Percentiles rank a stretch among this genome's conserved stretches.
These are phyloP conservation scores for Nomada ferruginata DNA, from an alignment of 2,888 invertebrate species.

Conservation along the genomic window DNA sequence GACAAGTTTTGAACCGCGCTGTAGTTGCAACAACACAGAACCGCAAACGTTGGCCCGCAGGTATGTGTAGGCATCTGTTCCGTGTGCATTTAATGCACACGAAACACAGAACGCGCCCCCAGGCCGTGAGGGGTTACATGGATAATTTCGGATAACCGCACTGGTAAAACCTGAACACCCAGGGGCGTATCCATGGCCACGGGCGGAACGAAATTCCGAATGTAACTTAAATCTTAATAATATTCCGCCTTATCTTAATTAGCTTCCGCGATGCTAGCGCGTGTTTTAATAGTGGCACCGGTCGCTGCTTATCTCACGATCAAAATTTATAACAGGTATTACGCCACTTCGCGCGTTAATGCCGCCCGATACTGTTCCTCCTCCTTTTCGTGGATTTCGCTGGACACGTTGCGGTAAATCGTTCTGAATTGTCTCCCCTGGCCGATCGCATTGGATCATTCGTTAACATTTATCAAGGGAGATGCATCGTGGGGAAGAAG, in stretches of 20 bases:
- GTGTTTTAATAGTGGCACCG: constrained; percentile 43
- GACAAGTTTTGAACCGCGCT: constrained; percentile 25
- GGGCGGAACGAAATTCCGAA: constrained; percentile 52
- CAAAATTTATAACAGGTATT: constrained; percentile 45
- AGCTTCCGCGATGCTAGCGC: constrained; percentile 18
- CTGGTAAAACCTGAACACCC: constrained; percentile 65
- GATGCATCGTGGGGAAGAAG: neutral
- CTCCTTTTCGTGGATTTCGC: neutral
- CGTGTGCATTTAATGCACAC: constrained; percentile 44
- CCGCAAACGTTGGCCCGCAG: neutral
- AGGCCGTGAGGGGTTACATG: constrained; percentile 54
- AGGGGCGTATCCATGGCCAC: constrained; percentile 46
- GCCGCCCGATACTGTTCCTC: constrained; percentile 7
- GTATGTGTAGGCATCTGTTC: constrained; percentile 22
- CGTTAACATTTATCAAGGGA: neutral
- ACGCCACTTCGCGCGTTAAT: constrained; percentile 30
- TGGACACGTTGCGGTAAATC: neutral
- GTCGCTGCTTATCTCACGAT: constrained; percentile 31
- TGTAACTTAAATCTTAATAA: constrained; percentile 59
- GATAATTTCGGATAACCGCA: constrained; percentile 72
- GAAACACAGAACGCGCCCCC: constrained; percentile 59
- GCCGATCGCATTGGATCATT: constrained; percentile 11
- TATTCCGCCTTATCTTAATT: constrained; percentile 60
- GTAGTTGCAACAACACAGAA: constrained; percentile 6
- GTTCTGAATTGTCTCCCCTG: neutral